phyloP scores from a whole-genome alignment of 2,113 vertebrate genomes.

The Neodon shergylaensis region DNA sequence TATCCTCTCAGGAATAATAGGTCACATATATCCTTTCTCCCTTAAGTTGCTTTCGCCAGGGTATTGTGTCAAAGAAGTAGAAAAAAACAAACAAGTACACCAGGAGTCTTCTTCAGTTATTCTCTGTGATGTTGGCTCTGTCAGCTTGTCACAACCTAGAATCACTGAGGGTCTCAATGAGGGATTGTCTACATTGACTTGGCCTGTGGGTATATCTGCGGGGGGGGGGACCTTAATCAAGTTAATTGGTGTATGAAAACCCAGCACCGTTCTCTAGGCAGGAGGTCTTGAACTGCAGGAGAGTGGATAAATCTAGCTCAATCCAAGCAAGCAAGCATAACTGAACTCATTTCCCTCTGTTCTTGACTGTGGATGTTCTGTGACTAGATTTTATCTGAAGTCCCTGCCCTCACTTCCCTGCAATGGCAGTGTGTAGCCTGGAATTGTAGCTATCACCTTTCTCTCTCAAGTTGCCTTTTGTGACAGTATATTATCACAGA shows the following conservation, averaged over 20 bases:
- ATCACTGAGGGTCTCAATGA: not conserved
- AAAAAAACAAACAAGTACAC: not conserved
- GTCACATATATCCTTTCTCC: not conserved
- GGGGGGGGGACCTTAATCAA: not conserved
- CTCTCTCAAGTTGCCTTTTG: not conserved
- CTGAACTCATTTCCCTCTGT: not conserved
- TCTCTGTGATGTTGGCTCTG: not conserved
- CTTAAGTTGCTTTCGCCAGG: not conserved
- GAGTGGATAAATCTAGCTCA: too few species aligned
- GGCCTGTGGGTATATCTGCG: too few species aligned
- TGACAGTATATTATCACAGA: not conserved
- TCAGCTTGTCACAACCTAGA: not conserved
- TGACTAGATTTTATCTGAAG: not conserved
- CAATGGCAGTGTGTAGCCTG: not conserved
- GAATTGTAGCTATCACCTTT: not conserved
- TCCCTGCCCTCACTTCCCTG: not conserved
- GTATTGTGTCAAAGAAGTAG: not conserved
- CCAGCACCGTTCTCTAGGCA: not conserved
- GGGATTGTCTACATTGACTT: not conserved
- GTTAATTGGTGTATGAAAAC: not conserved
- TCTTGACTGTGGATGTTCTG: not conserved
- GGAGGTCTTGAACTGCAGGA: not conserved
- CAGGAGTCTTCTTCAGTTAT: not conserved
- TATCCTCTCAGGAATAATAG: not conserved
- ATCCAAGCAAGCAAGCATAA: not conserved